phyloP scores from a whole-genome alignment of 2,797 vertebrate genomes.

The Catamblyrhynchus diadema region DNA sequence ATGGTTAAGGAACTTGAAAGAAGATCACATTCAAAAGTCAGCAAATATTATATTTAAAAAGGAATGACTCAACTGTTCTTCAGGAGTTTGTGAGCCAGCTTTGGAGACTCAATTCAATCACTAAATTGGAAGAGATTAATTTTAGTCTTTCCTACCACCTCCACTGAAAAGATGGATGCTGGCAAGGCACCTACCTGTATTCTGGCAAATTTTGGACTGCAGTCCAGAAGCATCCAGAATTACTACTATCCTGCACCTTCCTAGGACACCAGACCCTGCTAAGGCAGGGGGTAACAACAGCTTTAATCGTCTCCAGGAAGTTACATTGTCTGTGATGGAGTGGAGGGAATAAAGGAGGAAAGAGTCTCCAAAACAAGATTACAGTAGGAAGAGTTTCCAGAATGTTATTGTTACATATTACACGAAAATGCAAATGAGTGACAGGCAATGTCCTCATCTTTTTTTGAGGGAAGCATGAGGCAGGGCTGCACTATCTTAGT shows the following conservation, averaged over 20 bases:
- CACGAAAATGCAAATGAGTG: not conserved
- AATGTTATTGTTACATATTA: not conserved
- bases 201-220: not conserved
- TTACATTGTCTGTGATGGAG: not conserved
- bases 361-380: not conserved
- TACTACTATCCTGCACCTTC: not conserved
- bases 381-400: not conserved
- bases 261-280: not conserved
- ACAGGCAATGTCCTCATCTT: not conserved
- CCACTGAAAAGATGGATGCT: not conserved
- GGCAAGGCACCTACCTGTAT: not conserved
- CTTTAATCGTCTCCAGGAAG: not conserved
- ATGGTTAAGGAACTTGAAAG: not conserved
- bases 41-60: not conserved
- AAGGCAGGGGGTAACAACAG: not conserved
- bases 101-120: conserved; percentile 20
- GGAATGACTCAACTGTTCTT: conserved; percentile 29
- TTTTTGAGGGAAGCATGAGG: not conserved
- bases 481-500: not conserved
- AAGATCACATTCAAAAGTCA: not conserved
- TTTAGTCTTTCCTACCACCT: not conserved
- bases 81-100: not conserved
- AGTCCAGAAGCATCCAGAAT: not conserved
- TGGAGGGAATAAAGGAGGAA: not conserved
- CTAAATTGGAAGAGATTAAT: conserved; percentile 17